Evolutionary conservation across 1,140 invertebrate species (phyloP).

Genomic region (Temnothorax longispinosus): DNA sequence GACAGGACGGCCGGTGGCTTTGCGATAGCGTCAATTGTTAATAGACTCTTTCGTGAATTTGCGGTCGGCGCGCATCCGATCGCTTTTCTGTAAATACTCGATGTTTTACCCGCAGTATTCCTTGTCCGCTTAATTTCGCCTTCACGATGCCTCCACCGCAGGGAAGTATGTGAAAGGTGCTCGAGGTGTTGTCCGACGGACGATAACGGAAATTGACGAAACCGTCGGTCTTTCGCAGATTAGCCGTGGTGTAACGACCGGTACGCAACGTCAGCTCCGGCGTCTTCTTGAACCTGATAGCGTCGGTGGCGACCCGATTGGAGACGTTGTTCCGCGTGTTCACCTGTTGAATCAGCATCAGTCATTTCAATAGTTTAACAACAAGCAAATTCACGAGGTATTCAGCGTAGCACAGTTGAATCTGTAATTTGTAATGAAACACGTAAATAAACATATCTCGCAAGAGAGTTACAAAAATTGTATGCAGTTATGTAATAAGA

Average conservation of each 20-base stretch:
- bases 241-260: constrained; percentile 78
- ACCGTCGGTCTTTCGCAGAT: constrained; percentile 81
- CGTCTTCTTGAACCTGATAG: constrained; percentile 80
- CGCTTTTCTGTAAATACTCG: not conserved
- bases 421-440: not conserved
- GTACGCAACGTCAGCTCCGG: constrained; percentile 79
- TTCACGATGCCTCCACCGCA: constrained; percentile 80
- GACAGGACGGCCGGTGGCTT: not conserved
- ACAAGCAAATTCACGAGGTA: not conserved
- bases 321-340: constrained; percentile 83
- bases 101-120: constrained; percentile 71
- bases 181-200: constrained; percentile 80
- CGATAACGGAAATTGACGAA: constrained; percentile 82
- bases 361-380: not conserved
- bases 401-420: not conserved
- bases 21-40: constrained; percentile 13
- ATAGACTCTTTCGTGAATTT: constrained; percentile 5
- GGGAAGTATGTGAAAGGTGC: constrained; percentile 82
- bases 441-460: not conserved
- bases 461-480: not conserved
- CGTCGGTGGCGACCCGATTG: constrained; percentile 79
- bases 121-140: constrained; percentile 80
- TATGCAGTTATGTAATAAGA: no score
- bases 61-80: not conserved
- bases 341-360: constrained; percentile 70